A percentile compares a stretch with the other conserved stretches of the same genome.
Conservation (phyloP, 2,888 invertebrate genomes). For the Leptopterna dolabrata region DNA sequence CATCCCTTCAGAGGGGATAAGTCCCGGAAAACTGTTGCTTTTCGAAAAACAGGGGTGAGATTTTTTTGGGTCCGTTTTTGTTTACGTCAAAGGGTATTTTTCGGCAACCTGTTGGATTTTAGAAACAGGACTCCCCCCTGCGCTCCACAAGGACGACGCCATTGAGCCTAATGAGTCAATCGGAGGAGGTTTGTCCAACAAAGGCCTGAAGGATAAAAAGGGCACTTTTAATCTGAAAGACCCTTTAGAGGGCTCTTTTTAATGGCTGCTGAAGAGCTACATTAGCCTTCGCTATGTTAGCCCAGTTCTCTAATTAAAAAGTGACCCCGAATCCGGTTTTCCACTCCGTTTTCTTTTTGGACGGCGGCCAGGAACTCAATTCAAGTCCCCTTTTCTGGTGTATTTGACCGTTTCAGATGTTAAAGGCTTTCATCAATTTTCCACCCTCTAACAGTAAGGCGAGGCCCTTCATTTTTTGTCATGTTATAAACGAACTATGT, state of each 20-base stretch:
- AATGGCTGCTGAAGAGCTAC: not conserved
- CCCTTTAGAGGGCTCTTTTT: not conserved
- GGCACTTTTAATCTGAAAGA: not conserved
- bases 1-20: constrained; percentile 1
- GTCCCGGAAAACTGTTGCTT: constrained; percentile 25
- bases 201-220: not conserved
- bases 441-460: no score
- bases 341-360: not conserved
- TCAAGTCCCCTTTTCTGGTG: not conserved
- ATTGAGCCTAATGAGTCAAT: constrained; percentile 31
- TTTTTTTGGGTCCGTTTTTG: not conserved
- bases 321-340: constrained; percentile 1
- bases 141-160: not conserved
- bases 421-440: no score
- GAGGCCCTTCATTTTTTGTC: no score
- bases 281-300: not conserved
- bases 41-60: not conserved
- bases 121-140: not conserved
- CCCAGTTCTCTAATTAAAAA: constrained; percentile 29
- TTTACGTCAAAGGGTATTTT: not conserved
- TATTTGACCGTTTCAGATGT: not conserved
- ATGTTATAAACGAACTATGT: no score
- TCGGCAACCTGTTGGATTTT: constrained; percentile 28
- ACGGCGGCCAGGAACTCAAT: not conserved
- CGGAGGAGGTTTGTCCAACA: not conserved